Conservation (phyloP, 2,888 invertebrate genomes). For the Nemurella pictetii region DNA sequence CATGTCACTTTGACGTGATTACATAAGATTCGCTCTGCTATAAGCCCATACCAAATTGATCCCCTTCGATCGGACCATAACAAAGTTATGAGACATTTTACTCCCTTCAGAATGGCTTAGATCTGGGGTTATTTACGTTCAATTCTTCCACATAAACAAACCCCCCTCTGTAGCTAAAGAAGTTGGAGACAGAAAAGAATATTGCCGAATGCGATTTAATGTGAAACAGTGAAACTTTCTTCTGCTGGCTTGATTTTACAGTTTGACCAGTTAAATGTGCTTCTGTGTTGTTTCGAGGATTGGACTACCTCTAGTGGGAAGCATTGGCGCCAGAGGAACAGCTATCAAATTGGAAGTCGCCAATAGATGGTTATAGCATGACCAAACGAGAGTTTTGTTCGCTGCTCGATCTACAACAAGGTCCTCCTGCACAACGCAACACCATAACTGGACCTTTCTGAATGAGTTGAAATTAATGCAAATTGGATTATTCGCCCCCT, state of each 20-base stretch:
- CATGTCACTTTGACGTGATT: not conserved
- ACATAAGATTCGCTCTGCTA: not conserved
- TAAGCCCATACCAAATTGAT: not conserved
- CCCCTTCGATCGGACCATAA: not conserved
- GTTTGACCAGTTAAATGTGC: slow-evolving; percentile 1
- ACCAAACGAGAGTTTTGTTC: slow-evolving; percentile 23
- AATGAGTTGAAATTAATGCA: slow-evolving; percentile 40
- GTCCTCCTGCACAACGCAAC: not conserved
- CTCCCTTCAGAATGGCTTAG: slow-evolving; percentile 33
- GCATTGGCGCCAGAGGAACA: not conserved
- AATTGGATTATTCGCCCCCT: slow-evolving; percentile 39
- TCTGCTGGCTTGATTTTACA: slow-evolving; percentile 33
- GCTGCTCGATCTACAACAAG: not conserved
- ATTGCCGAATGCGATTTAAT: slow-evolving; percentile 33
- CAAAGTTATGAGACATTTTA: slow-evolving; percentile 34
- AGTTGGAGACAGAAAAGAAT: slow-evolving; percentile 11
- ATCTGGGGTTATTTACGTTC: not conserved
- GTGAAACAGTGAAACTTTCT: slow-evolving; percentile 38
- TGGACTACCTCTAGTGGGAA: not conserved
- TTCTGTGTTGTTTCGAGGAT: not conserved
- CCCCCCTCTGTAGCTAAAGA: slow-evolving; percentile 21
- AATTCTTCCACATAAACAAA: slow-evolving; percentile 33
- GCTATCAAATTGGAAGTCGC: slow-evolving; percentile 3
- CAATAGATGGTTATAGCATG: too few species aligned
- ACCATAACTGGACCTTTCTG: slow-evolving; percentile 15